phyloP scores from a whole-genome alignment of 1,140 invertebrate genomes.

The Caerostris extrusa region DNA sequence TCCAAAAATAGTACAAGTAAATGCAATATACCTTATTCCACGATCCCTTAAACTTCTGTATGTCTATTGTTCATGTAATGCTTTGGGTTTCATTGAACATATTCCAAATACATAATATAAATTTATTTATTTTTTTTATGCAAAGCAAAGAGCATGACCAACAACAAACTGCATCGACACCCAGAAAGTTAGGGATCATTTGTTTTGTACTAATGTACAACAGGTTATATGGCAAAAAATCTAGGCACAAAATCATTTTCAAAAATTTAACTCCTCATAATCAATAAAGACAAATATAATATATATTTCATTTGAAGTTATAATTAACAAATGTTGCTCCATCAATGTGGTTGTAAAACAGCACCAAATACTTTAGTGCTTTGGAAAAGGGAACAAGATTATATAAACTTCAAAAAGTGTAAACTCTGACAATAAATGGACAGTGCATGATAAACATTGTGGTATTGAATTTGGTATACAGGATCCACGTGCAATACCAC shows the following conservation, averaged over 20 bases:
- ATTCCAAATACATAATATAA: conserved; percentile 61
- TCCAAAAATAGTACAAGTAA: conserved; percentile 79
- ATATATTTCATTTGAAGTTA: conserved; percentile 76
- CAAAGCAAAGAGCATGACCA: conserved; percentile 63
- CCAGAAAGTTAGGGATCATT: conserved; percentile 75
- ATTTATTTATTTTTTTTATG: conserved; percentile 50
- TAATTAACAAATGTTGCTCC: conserved; percentile 74
- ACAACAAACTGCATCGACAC: conserved; percentile 66
- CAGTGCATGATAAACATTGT: conserved; percentile 77
- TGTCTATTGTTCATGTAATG: conserved; percentile 68
- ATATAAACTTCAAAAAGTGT: conserved; percentile 77
- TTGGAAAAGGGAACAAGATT: conserved; percentile 78
- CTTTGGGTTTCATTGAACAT: conserved; percentile 57
- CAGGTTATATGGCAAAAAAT: conserved; percentile 75
- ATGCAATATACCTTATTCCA: conserved; percentile 76
- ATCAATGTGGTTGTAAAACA: conserved; percentile 78
- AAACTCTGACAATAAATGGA: conserved; percentile 77
- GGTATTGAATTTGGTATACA: conserved; percentile 66
- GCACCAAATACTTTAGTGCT: conserved; percentile 78
- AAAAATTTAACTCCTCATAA: conserved; percentile 77
- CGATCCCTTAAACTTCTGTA: conserved; percentile 74
- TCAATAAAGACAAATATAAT: conserved; percentile 77
- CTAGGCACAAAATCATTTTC: conserved; percentile 77
- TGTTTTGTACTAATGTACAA: conserved; percentile 77
- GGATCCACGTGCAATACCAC: conserved; percentile 60